These are phyloP conservation scores for Dysidea cf. avara DNA, from an alignment of 37 sponge, comb jelly and placozoan genomes.

Conservation along the genomic window DNA sequence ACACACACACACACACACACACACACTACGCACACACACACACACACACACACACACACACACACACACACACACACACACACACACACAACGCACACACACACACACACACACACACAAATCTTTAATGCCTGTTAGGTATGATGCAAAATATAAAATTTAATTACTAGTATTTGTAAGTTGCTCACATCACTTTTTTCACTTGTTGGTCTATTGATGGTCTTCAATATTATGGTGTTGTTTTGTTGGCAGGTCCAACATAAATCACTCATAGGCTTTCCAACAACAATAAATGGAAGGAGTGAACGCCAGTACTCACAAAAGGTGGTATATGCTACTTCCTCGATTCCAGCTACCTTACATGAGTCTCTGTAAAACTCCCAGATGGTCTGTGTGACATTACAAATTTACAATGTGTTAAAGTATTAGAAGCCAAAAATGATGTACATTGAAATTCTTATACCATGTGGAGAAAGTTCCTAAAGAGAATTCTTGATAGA, in stretches of 20 bases:
- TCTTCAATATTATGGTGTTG: background rate
- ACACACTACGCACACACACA: constrained; percentile 13
- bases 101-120: no score
- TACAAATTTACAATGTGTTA: no score
- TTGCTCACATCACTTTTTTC: constrained; percentile 23
- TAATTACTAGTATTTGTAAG: background rate
- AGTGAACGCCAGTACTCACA: background rate
- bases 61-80: constrained; percentile 5
- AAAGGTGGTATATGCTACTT: background rate
- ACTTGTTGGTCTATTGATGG: background rate
- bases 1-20: no score
- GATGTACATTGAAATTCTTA: no score
- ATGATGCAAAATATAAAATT: background rate
- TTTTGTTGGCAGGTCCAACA: constrained; percentile 10
- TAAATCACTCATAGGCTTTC: background rate
- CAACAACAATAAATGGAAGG: background rate
- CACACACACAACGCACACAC: no score
- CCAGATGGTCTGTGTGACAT: no score
- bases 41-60: constrained; percentile 10
- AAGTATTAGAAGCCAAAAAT: no score
- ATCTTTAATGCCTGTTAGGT: background rate
- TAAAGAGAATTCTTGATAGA: no score
- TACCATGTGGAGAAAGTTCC: no score
- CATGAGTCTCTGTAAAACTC: background rate
- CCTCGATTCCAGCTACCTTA: background rate